Base-by-base conservation (phyloP, 2,888 invertebrate genomes). In the Herminia tarsipennalis region DNA sequence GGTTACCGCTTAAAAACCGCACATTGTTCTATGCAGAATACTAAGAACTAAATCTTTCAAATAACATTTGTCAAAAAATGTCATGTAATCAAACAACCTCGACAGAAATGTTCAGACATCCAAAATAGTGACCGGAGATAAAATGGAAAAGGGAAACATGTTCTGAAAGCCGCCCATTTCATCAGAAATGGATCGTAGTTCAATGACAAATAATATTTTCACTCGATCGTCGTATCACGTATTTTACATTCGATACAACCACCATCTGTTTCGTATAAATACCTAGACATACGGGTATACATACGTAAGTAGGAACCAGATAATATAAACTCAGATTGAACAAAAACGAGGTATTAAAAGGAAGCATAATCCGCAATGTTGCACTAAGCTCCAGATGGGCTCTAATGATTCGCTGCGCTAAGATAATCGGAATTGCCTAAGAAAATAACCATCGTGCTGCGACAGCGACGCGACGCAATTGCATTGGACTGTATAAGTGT, bases 381-480 rank as follows among this genome's bases (percentile, higher is more conserved):
- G 53, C 57, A 62, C 61, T 56, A 58, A 65, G 55, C 66, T 56
- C 60, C 65, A 66, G 71, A 66, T 63, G 65, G 70, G 60, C 64
- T 70, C 74, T 80, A 81, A 83, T 82, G 79, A 81, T 76, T 70
- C 54, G 65, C 69, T 61, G 71, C 75, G 71, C 67, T 61, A 56
- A 61, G 71, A 72, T 74, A 75, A 77, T 78, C 73, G 66, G 52
- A 58, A 71, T 71, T 52, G 66, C 52, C 71, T 71, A 66, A 73
- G 75, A 73, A 74, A 69, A 76, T 76, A 73, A 66, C 67, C 64
- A 37, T 40, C 42, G 62, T 50, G 63, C 66, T 67, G 63, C 55
- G 49, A 60, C 22, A 56, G 64, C 53, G 48, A 60, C 22, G 57
- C 53, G 52, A 60, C 24, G 58, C 59, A 57, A 72, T 68, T 64